Evolutionary conservation across 2,797 vertebrate species (phyloP), one percentile per base, ranked within the genome.

Genomic region (Spondyliosoma cantharus): DNA sequence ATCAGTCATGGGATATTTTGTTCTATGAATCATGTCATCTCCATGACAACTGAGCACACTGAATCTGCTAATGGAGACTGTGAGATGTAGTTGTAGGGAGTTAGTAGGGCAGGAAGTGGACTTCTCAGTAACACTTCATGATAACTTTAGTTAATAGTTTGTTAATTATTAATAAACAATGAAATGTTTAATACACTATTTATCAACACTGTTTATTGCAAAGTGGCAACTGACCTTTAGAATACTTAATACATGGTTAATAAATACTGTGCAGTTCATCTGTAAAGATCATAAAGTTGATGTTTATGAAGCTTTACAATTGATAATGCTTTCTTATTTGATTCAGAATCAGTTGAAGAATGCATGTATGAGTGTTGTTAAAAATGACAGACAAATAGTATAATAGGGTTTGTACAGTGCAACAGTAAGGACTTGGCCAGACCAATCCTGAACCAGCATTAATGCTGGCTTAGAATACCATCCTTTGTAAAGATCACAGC

Each of bases 401-500:
- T 71, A n/a, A 29, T n/a, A 19, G 22, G 9, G 61, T 59, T 0
- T 64, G 24, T 27, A 45, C 13, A 24, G 4, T 8, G 37, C 37
- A 37, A 37, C 37, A 8, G 42, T 13, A 25, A 53, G 7, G 7
- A 69, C 2, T 56, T 73, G 46, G 59, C 50, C 3, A 27, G 19
- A 4, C 45, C 17, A 49, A 17, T 50, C 22, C 37, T 73, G 22
- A 68, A 45, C 15, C 13, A 65, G 15, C 24, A 56, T 46, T 63
- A 64, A 67, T 1, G 32, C n/a, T 42, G 48, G 14, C n/a, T 32
- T 46, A 82, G 27, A 52, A 20, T 50, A 56, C 8, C 13, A 66
- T 50, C 43, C 57, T 54, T 42, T 43, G 14, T n/a, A 19, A 45
- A 76, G 42, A 74, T 43, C 37, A 74, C 74, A 77, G 17, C 52